Evolutionary conservation across 2,113 vertebrate genomes (phyloP), one percentile per base, ranked within the genome.

Genomic region (Onychorhynchus coronatus): DNA sequence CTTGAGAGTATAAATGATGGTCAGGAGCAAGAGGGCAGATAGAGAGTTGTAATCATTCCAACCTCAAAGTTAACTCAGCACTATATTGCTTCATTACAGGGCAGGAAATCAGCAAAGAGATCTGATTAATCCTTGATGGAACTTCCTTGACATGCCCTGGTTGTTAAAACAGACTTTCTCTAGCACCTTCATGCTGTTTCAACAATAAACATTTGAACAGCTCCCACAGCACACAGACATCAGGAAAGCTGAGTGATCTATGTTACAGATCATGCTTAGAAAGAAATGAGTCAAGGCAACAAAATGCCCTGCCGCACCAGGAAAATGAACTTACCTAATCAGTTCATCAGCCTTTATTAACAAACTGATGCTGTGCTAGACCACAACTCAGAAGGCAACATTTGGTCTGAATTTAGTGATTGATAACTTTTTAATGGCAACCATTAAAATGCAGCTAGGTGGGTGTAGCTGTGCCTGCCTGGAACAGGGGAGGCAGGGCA

Each of bases 1-100:
- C 80, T 91, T 92, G 91, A 96, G 77, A 91, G 80, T 73, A 92
- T 92, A 94, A 93, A 70, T 95, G 91, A 96, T 94, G 86, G 92
- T 46, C 3, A 18, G 49, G 92, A 87, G 72, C 80, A 93, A 72
- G 91, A 95, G 92, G 73, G 88, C 92, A 94, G 66, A 79, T 66
- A 71, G n/a, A 88, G 86, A 94, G 74, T 25, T 79, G 74, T 91
- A 94, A 94, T 97, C 96, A 82, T 79, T 91, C 80, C 80, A 96
- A 35, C 80, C 92, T 91, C 86, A 56, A 19, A 91, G 88, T 93
- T 95, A 97, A 84, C 93, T 93, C 88, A 66, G 83, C 82, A 31
- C 86, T 81, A 33, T 41, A 87, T 73, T 75, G 86, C 92, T 91
- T 96, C 83, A 79, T 86, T 86, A 78, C 9, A 59, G 65, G 5